phyloP scores from a whole-genome alignment of 2,797 vertebrate species.

The Danionella dracula region DNA sequence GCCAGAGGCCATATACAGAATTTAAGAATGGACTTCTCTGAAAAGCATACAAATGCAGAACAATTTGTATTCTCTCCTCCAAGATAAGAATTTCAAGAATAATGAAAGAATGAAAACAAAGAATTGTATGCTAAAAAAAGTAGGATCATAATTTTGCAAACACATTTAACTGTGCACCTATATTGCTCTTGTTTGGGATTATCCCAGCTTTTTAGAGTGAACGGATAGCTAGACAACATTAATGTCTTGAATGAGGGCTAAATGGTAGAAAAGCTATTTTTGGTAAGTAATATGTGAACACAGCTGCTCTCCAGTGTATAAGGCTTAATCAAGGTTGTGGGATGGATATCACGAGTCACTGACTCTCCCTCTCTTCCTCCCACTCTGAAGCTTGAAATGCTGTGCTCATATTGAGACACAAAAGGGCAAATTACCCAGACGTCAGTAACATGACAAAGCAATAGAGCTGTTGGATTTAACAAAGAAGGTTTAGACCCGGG shows the following conservation, averaged over 20 bases:
- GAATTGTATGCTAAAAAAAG: too few relatives aligned
- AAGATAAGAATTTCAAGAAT: too few relatives aligned
- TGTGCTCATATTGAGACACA: slow-evolving; percentile 22
- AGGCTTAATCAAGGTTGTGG: slow-evolving; percentile 11
- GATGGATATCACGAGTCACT: not conserved
- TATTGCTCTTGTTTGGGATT: too few relatives aligned
- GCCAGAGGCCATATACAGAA: not conserved
- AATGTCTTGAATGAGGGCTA: not conserved
- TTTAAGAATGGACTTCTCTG: not conserved
- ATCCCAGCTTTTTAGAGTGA: too few relatives aligned
- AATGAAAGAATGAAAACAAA: too few relatives aligned
- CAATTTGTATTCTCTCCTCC: too few relatives aligned
- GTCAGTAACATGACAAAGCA: not conserved
- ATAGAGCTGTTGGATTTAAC: slow-evolving; percentile 23
- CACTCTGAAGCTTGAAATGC: not conserved
- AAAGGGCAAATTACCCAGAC: slow-evolving; percentile 15
- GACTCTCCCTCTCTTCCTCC: not conserved
- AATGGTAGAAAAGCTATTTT: not conserved
- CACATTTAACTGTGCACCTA: too few relatives aligned
- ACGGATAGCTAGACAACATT: too few relatives aligned
- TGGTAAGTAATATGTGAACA: not conserved
- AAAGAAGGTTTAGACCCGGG: slow-evolving; percentile 33
- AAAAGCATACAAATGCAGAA: not conserved
- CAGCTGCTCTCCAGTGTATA: slow-evolving; percentile 8
- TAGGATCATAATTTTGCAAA: too few relatives aligned